A percentile compares a stretch with the other conserved stretches of the same genome.
These are phyloP conservation scores for Drosophila equinoxialis DNA, from an alignment of 1,140 invertebrate species.

Conservation along the genomic window DNA sequence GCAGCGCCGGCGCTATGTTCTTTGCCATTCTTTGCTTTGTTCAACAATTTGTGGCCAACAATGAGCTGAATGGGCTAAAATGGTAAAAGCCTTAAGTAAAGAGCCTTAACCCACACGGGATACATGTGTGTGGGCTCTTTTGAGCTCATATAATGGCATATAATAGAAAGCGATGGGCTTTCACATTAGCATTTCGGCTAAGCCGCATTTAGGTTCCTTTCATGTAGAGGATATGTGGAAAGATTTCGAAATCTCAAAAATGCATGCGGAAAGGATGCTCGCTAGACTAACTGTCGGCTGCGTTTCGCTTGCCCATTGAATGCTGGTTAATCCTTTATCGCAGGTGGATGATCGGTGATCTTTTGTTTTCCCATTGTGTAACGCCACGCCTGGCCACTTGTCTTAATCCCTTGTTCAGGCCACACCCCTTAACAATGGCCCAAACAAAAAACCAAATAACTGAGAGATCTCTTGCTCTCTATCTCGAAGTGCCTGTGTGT, in stretches of 20 bases:
- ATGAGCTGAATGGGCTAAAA: slow-evolving; percentile 51
- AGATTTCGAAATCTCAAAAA: neutral
- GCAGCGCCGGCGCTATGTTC: slow-evolving; percentile 70
- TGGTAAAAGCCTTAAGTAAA: slow-evolving; percentile 67
- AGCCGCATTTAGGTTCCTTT: slow-evolving; percentile 68
- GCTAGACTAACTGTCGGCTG: slow-evolving; percentile 57
- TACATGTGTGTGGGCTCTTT: slow-evolving; percentile 39
- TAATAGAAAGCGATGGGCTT: slow-evolving; percentile 44
- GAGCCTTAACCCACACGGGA: slow-evolving; percentile 15
- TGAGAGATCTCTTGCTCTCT: slow-evolving; percentile 27
- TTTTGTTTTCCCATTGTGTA: slow-evolving; percentile 64
- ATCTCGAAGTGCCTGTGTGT: neutral
- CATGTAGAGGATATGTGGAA: neutral
- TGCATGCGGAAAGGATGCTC: slow-evolving; percentile 12
- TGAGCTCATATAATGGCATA: neutral
- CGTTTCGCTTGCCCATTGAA: neutral
- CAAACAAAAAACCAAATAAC: slow-evolving; percentile 30
- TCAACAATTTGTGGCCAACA: slow-evolving; percentile 63
- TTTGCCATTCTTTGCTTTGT: slow-evolving; percentile 50
- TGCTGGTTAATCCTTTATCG: slow-evolving; percentile 65
- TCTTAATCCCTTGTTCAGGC: slow-evolving; percentile 58
- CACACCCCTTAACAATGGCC: slow-evolving; percentile 68
- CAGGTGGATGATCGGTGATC: slow-evolving; percentile 55
- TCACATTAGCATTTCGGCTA: slow-evolving; percentile 64
- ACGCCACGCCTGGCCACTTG: slow-evolving; percentile 56